Percentiles rank a stretch among this genome's conserved stretches.
Evolutionary conservation across 2,797 vertebrate genomes (phyloP).

Genomic region (Erithacus rubecula): DNA sequence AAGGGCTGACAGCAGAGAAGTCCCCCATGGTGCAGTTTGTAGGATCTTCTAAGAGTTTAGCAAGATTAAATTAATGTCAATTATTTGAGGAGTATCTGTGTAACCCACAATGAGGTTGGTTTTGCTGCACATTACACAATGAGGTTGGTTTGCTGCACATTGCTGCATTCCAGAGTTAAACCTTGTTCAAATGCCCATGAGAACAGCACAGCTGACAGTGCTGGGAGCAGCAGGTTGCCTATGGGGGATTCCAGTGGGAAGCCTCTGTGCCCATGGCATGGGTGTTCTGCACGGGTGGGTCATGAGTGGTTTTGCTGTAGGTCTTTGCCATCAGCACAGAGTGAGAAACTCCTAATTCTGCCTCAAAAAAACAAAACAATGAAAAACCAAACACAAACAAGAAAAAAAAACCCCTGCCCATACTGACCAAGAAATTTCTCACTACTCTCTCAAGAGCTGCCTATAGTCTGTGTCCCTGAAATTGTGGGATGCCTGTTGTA

Average conservation of each 20-base stretch:
- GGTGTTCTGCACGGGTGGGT: not conserved
- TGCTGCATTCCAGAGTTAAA: not conserved
- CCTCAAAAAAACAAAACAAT: not conserved
- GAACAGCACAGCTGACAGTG: not conserved
- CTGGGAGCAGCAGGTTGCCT: not conserved
- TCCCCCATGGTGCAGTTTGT: not conserved
- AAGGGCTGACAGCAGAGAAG: not conserved
- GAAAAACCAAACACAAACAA: not conserved
- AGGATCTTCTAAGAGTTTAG: constrained; percentile 24
- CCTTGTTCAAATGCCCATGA: not conserved
- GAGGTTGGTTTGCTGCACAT: not conserved
- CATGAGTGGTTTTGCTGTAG: not conserved
- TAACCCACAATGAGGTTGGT: not conserved
- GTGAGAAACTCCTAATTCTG: not conserved
- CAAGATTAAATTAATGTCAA: not conserved
- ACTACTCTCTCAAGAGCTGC: not conserved
- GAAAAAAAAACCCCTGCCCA: rapidly evolving
- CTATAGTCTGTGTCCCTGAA: not conserved
- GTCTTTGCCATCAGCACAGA: not conserved
- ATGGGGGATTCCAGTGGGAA: not conserved
- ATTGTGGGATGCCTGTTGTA: not conserved
- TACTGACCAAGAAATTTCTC: not conserved
- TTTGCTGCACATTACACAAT: not conserved
- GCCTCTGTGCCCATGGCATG: not conserved
- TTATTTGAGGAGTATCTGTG: not conserved